Percentiles rank a stretch among this genome's conserved stretches.
Evolutionary conservation across 2,888 invertebrate genomes (phyloP).

Genomic region (Macaria liturata): DNA sequence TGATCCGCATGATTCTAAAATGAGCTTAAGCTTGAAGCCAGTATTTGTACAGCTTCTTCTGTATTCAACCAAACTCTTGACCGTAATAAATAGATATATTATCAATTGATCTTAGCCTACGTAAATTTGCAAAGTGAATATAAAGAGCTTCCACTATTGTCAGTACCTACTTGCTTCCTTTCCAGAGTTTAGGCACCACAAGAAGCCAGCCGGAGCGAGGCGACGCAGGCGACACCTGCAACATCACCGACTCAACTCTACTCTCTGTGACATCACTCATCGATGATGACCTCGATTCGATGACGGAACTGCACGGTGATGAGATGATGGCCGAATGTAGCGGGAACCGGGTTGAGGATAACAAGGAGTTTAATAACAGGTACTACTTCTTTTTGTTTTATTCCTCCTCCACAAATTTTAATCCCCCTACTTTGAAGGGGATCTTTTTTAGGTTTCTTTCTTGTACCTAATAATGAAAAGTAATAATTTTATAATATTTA

Average conservation of each 20-base stretch:
- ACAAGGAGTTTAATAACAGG: constrained; percentile 38
- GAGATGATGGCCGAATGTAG: constrained; percentile 12
- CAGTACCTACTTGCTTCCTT: constrained; percentile 6
- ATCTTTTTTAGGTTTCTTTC: too few species aligned
- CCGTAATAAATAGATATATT: too few species aligned
- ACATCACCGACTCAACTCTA: constrained; percentile 59
- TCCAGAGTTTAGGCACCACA: constrained; percentile 56
- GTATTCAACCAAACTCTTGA: too few species aligned
- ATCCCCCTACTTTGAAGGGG: too few species aligned
- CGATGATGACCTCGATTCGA: constrained; percentile 58
- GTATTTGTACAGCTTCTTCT: too few species aligned
- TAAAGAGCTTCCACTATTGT: neutral
- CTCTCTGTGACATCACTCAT: constrained; percentile 67
- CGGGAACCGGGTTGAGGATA: constrained; percentile 1
- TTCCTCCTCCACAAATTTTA: too few species aligned
- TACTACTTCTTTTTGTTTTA: constrained; percentile 20
- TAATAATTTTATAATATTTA: too few species aligned
- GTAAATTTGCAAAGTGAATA: neutral
- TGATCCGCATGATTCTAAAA: too few species aligned
- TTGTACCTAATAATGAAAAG: too few species aligned
- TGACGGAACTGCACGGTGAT: constrained; percentile 16
- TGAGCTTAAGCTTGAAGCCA: too few species aligned
- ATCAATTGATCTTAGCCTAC: too few species aligned
- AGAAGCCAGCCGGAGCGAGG: constrained; percentile 61
- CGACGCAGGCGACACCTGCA: constrained; percentile 64